Conservation (phyloP, 2,888 invertebrate genomes). For the Apoda limacodes region DNA sequence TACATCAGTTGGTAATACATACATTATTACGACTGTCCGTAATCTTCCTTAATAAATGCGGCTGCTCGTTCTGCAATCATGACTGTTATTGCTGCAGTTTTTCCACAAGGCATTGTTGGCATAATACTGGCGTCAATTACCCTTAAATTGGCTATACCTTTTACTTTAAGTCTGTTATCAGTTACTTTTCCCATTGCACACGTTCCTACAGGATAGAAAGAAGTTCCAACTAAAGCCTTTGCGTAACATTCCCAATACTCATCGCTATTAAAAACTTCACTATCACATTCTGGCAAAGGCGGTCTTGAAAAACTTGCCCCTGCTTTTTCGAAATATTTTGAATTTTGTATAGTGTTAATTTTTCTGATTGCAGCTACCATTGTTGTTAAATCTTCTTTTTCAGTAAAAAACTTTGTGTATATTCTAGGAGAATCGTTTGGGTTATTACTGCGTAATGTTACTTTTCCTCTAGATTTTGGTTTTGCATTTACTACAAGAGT, state of each 20-base stretch:
- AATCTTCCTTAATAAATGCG: too few species aligned
- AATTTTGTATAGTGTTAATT: constrained; percentile 31
- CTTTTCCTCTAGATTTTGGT: constrained; percentile 42
- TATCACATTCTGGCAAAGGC: constrained; percentile 28
- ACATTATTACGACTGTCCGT: too few species aligned
- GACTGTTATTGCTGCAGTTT: too few species aligned
- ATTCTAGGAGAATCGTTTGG: constrained; percentile 38
- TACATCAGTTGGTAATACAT: too few species aligned
- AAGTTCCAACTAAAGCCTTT: constrained; percentile 30
- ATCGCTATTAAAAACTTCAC: constrained; percentile 26
- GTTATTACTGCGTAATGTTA: constrained; percentile 30
- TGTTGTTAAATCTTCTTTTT: constrained; percentile 30
- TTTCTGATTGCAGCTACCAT: constrained; percentile 33
- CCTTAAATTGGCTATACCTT: too few species aligned
- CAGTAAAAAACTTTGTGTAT: constrained; percentile 39
- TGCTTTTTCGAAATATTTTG: constrained; percentile 26
- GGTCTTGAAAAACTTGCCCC: constrained; percentile 17
- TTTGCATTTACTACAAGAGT: constrained; percentile 24
- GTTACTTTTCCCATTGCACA: too few species aligned
- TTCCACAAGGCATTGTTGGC: too few species aligned
- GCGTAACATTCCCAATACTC: constrained; percentile 57
- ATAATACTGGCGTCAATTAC: too few species aligned
- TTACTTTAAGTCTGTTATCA: too few species aligned
- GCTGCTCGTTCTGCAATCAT: too few species aligned
- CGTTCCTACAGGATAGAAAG: too few species aligned